Evolutionary conservation across 2,113 vertebrate species (phyloP).

Genomic region (Brevimyrus niger): DNA sequence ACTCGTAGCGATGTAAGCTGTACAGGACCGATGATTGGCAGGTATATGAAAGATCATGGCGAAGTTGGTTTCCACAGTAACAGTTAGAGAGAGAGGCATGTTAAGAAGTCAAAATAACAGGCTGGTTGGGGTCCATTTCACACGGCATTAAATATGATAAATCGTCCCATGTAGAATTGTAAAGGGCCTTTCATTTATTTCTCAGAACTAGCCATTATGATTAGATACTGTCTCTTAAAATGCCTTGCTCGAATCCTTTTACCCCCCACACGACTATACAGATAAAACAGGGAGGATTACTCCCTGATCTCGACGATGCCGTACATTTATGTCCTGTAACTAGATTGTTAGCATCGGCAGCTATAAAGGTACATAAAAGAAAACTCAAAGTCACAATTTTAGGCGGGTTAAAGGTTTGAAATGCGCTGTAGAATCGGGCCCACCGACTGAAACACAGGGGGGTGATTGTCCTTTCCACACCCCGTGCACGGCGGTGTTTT

Average conservation of each 20-base stretch:
- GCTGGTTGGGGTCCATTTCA: neutral
- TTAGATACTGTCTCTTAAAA: neutral
- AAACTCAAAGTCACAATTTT: neutral
- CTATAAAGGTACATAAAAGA: neutral
- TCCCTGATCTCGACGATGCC: neutral
- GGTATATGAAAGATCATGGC: slow-evolving; percentile 23
- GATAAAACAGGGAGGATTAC: neutral
- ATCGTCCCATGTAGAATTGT: neutral
- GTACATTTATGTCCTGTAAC: neutral
- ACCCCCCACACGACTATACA: neutral
- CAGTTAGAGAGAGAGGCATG: slow-evolving; percentile 11
- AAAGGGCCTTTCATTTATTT: neutral
- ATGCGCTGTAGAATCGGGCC: neutral
- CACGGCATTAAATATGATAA: neutral
- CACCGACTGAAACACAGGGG: neutral
- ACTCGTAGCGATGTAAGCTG: neutral
- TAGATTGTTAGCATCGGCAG: neutral
- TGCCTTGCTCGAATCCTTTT: neutral
- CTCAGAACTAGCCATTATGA: neutral
- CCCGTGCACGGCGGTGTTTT: neutral
- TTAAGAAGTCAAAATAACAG: neutral
- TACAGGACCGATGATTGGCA: slow-evolving; percentile 10
- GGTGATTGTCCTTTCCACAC: neutral
- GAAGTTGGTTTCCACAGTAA: slow-evolving; percentile 43
- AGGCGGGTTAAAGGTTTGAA: neutral